These are phyloP conservation scores for Cryptoblepharus egeriae DNA, from an alignment of 2,797 vertebrate genomes.

Conservation along the genomic window DNA sequence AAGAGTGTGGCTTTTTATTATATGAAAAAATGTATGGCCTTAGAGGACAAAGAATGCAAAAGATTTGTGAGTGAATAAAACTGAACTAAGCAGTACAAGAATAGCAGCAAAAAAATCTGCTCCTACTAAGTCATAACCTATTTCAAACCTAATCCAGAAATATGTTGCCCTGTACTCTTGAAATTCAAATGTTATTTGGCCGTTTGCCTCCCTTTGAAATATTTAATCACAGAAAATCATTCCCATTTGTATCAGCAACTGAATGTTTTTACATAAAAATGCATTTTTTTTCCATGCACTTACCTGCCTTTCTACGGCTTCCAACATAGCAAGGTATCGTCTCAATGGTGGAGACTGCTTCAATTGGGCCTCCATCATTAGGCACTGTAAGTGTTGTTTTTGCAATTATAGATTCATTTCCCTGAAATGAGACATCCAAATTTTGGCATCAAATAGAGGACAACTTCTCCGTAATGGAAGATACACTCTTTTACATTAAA, in stretches of 20 bases:
- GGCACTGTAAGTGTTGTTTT: slow-evolving; percentile 94
- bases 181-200: neutral
- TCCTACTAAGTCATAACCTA: neutral
- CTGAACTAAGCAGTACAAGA: neutral
- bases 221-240: neutral
- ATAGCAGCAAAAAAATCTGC: neutral
- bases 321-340: slow-evolving; percentile 88
- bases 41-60: neutral
- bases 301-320: slow-evolving; percentile 88
- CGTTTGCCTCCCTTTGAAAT: neutral
- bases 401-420: slow-evolving; percentile 91
- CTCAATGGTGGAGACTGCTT: slow-evolving; percentile 93
- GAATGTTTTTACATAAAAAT: neutral
- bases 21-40: slow-evolving; percentile 1
- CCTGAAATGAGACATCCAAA: slow-evolving; percentile 69
- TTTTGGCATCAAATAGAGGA: slow-evolving; percentile 6
- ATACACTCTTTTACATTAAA: neutral
- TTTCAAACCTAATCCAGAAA: slow-evolving; percentile 1
- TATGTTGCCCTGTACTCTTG: neutral
- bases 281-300: slow-evolving; percentile 4
- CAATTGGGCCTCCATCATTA: slow-evolving; percentile 88
- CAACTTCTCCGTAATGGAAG: neutral
- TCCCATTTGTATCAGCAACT: neutral
- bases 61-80: neutral
- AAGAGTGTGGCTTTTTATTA: neutral